Conservation (phyloP, 2,113 vertebrate species). For the Salvelinus sp. region DNA sequence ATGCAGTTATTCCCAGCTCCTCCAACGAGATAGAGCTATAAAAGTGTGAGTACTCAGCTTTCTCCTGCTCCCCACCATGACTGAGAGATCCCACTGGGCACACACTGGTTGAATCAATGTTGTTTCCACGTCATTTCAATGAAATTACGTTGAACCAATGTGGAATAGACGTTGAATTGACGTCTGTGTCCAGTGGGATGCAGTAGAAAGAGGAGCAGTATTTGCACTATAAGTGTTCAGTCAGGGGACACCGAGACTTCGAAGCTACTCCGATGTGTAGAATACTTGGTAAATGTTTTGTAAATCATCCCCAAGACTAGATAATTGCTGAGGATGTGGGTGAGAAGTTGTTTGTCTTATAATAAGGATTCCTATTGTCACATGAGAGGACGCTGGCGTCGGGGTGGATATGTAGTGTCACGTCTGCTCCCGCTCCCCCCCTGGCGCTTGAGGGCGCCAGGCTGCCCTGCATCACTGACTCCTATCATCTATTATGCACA, state of each 20-base stretch:
- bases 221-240: neutral
- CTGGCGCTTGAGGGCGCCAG: too few species aligned
- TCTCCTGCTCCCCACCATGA: neutral
- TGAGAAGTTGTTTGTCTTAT: neutral
- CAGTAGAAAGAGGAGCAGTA: neutral
- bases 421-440: too few species aligned
- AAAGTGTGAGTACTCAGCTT: neutral
- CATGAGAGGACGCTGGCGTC: too few species aligned
- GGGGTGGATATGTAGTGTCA: too few species aligned
- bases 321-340: conserved; percentile 23
- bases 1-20: neutral
- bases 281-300: conserved; percentile 17
- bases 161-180: too few species aligned
- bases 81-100: neutral
- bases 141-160: too few species aligned
- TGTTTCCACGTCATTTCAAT: too few species aligned
- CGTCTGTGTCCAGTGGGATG: too few species aligned
- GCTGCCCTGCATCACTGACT: too few species aligned
- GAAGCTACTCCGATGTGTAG: neutral
- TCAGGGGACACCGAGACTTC: neutral
- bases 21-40: neutral
- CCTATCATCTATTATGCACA: too few species aligned
- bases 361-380: neutral
- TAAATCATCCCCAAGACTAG: conserved; percentile 30
- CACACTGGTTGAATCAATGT: too few species aligned